Percentiles rank a stretch among this genome's conserved stretches.
phyloP scores from a whole-genome alignment of 2,797 vertebrate species.

The Carapus acus region DNA sequence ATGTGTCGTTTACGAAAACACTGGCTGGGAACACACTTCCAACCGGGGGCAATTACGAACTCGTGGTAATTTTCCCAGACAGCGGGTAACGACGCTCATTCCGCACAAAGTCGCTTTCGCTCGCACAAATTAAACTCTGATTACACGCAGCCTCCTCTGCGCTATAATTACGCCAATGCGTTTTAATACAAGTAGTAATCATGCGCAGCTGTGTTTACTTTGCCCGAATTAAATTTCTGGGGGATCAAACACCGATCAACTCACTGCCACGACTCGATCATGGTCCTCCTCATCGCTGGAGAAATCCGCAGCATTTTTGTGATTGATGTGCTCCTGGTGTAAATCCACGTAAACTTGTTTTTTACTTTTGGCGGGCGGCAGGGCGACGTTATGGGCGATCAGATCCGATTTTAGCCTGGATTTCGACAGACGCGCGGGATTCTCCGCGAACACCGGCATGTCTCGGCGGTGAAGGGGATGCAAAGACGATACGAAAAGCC shows the following conservation, averaged over 20 bases:
- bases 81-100: neutral
- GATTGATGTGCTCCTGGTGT: slow-evolving; percentile 61
- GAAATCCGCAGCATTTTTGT: slow-evolving; percentile 61
- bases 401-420: slow-evolving; percentile 68
- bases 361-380: slow-evolving; percentile 63
- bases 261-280: slow-evolving; percentile 51
- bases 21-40: neutral
- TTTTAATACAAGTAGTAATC: neutral
- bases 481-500: too few relatives aligned
- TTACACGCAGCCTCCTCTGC: neutral
- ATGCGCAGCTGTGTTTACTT: neutral
- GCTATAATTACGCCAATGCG: neutral
- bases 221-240: neutral
- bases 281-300: slow-evolving; percentile 76
- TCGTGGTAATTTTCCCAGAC: slow-evolving; percentile 1
- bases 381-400: slow-evolving; percentile 64
- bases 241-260: slow-evolving; percentile 29
- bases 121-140: neutral
- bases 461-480: too few relatives aligned
- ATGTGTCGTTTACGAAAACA: slow-evolving; percentile 2
- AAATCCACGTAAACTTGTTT: slow-evolving; percentile 67
- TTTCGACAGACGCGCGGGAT: slow-evolving; percentile 65
- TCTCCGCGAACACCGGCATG: slow-evolving; percentile 69
- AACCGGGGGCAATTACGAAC: neutral
- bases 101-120: too few relatives aligned